Percentiles rank a stretch among this genome's conserved stretches.
Evolutionary conservation across 2,888 invertebrate species (phyloP).

Genomic region (Agonopterix heracliana): DNA sequence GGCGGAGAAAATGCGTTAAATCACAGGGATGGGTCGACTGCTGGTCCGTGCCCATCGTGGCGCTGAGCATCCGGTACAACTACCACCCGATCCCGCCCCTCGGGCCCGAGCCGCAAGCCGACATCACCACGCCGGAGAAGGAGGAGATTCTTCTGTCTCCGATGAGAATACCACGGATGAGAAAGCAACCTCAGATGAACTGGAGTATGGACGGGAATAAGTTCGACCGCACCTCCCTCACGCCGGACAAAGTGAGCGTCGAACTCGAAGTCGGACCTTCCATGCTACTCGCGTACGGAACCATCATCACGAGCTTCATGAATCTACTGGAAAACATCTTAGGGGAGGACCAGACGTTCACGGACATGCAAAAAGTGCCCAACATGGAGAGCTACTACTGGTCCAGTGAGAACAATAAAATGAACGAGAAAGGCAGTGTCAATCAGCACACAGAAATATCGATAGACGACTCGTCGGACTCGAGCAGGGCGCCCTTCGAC

Average conservation of each 20-base stretch:
- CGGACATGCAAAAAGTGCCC: constrained; percentile 88
- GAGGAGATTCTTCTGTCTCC: constrained; percentile 95
- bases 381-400: constrained; percentile 57
- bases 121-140: constrained; percentile 95
- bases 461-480: constrained; percentile 79
- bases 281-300: constrained; percentile 92
- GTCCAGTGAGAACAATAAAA: constrained; percentile 57
- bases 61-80: constrained; percentile 91
- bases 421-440: constrained; percentile 57
- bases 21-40: constrained; percentile 94
- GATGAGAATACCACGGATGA: constrained; percentile 89
- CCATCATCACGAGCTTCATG: constrained; percentile 91
- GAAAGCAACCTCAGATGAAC: constrained; percentile 82
- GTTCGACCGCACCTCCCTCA: constrained; percentile 91
- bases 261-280: constrained; percentile 97
- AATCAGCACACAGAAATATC: constrained; percentile 73
- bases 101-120: constrained; percentile 92
- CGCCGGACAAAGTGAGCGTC: constrained; percentile 92
- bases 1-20: constrained; percentile 87
- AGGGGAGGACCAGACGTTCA: constrained; percentile 95
- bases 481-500: constrained; percentile 83
- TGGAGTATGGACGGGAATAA: constrained; percentile 83
- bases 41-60: constrained; percentile 96
- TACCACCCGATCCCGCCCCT: constrained; percentile 95
- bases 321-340: constrained; percentile 97